Evolutionary conservation across 2,113 vertebrate species (phyloP).

Genomic region (Notothenia coriiceps): DNA sequence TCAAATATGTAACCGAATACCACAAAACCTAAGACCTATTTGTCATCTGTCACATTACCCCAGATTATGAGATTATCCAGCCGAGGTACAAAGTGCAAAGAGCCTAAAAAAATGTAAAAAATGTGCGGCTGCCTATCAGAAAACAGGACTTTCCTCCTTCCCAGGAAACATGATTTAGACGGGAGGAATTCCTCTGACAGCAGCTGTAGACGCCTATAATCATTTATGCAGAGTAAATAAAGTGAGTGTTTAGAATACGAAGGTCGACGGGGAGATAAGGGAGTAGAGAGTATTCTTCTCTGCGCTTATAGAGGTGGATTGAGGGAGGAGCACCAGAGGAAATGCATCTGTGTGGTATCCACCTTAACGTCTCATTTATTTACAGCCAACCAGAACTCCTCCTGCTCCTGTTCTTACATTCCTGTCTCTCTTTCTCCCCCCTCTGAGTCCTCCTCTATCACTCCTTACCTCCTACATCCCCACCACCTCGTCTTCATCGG

Average conservation of each 20-base stretch:
- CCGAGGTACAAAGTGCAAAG: constrained; percentile 3
- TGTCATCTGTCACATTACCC: constrained; percentile 12
- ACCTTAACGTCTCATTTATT: constrained; percentile 63
- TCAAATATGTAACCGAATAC: background rate
- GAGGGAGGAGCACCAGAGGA: constrained; percentile 31
- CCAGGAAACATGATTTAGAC: constrained; percentile 11
- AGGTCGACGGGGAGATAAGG: background rate
- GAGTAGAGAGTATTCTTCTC: background rate
- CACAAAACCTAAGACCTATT: background rate
- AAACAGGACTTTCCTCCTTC: background rate
- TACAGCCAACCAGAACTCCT: constrained; percentile 61
- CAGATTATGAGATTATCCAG: constrained; percentile 25
- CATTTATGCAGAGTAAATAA: background rate
- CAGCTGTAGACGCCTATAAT: background rate
- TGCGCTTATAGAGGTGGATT: background rate
- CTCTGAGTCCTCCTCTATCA: background rate
- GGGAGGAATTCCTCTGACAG: background rate
- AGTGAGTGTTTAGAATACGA: constrained; percentile 7
- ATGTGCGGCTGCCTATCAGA: constrained; percentile 5
- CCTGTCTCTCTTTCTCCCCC: background rate
- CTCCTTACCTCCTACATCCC: background rate
- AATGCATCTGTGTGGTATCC: constrained; percentile 57
- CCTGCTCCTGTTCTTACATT: constrained; percentile 25
- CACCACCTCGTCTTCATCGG: background rate
- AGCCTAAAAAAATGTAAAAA: constrained; percentile 22